A percentile compares a stretch with the other conserved stretches of the same genome.
phyloP scores from a whole-genome alignment of 2,888 invertebrate species.

The Yponomeuta evonymella region DNA sequence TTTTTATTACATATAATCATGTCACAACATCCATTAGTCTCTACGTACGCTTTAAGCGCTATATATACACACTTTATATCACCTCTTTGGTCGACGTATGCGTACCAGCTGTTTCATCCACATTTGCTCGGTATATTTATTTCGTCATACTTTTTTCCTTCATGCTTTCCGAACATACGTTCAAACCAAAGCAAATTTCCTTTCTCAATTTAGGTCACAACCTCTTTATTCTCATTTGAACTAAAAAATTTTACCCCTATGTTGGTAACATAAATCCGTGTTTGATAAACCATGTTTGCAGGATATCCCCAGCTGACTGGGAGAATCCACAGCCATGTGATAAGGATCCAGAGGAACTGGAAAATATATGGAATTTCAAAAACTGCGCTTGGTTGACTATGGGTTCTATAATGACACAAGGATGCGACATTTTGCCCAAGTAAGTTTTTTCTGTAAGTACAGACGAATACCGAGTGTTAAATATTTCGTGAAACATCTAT shows the following conservation, averaged over 20 bases:
- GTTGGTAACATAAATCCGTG: not conserved
- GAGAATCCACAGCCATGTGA: conserved; percentile 95
- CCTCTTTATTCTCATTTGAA: not conserved
- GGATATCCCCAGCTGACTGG: conserved; percentile 95
- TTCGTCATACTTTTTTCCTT: too few species aligned
- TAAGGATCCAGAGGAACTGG: conserved; percentile 88
- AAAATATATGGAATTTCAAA: conserved; percentile 90
- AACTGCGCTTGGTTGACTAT: conserved; percentile 96
- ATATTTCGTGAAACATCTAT: too few species aligned
- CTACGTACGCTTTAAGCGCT: too few species aligned
- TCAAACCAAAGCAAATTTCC: too few species aligned
- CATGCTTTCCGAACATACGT: too few species aligned
- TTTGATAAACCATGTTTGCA: conserved; percentile 38
- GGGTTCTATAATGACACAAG: conserved; percentile 94
- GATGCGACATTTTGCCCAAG: conserved; percentile 94
- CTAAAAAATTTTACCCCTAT: not conserved
- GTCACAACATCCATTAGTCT: too few species aligned
- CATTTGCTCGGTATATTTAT: too few species aligned
- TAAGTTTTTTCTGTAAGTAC: conserved; percentile 48
- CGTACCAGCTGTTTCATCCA: too few species aligned
- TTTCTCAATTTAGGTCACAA: too few species aligned
- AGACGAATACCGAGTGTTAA: not conserved
- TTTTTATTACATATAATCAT: too few species aligned
- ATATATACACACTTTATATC: too few species aligned
- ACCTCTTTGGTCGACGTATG: too few species aligned